Percentiles rank a stretch among this genome's conserved stretches.
phyloP scores from a whole-genome alignment of 2,797 vertebrate genomes.

The Trichosurus vulpecula region DNA sequence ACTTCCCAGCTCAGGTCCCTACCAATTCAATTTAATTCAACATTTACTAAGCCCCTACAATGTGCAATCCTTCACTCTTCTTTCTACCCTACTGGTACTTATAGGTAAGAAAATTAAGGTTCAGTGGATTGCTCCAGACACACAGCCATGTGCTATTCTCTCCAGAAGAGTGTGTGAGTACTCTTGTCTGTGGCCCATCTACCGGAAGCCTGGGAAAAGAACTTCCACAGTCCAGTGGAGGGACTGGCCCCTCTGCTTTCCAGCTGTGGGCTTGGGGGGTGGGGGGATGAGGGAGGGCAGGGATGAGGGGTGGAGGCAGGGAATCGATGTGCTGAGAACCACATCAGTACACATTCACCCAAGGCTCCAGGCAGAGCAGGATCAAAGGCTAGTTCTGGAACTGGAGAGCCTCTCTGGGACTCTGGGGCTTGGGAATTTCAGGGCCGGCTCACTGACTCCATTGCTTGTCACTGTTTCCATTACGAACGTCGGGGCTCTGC shows the following conservation, averaged over 20 bases:
- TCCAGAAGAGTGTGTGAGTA: neutral
- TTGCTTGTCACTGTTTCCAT: conserved; percentile 75
- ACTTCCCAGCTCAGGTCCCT: neutral
- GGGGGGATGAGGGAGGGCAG: too few species aligned
- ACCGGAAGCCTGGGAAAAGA: neutral
- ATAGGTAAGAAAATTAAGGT: neutral
- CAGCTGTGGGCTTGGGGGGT: conserved; percentile 9
- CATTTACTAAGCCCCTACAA: neutral
- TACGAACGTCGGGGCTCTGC: conserved; percentile 67
- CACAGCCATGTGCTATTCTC: neutral
- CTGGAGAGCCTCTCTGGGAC: conserved; percentile 64
- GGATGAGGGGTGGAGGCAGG: neutral
- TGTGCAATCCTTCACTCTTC: neutral
- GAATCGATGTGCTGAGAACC: conserved; percentile 63
- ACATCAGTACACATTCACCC: conserved; percentile 56
- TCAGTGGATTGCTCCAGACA: neutral
- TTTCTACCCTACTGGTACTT: neutral
- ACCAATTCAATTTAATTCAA: neutral
- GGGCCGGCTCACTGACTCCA: conserved; percentile 66
- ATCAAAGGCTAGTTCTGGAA: conserved; percentile 71
- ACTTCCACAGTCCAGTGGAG: neutral
- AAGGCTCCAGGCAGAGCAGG: conserved; percentile 62
- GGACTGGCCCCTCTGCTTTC: conserved; percentile 19
- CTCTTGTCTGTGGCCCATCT: neutral
- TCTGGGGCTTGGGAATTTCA: conserved; percentile 70